Percentiles rank a stretch among this genome's conserved stretches.
phyloP scores from a whole-genome alignment of 2,888 invertebrate genomes.

The Agapetus fuscipes region DNA sequence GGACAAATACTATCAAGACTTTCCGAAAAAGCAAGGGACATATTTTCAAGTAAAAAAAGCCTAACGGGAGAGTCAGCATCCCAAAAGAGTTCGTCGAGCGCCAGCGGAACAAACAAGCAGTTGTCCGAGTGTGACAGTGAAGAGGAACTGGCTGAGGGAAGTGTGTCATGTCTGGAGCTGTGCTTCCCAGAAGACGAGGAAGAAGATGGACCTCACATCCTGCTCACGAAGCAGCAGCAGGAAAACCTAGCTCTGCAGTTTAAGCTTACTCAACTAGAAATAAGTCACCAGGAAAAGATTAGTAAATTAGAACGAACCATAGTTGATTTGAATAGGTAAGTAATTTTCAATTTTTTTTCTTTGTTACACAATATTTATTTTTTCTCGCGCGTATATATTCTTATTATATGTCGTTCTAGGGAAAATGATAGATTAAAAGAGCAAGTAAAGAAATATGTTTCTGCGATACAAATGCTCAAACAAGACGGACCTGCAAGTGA shows the following conservation, averaged over 20 bases:
- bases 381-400: neutral
- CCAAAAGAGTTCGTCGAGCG: constrained; percentile 34
- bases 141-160: constrained; percentile 31
- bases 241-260: constrained; percentile 44
- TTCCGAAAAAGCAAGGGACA: constrained; percentile 44
- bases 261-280: constrained; percentile 41
- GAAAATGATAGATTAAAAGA: constrained; percentile 79
- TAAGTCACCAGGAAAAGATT: constrained; percentile 38
- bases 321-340: constrained; percentile 53
- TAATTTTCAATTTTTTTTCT: neutral
- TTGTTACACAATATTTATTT: neutral
- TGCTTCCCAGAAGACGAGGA: constrained; percentile 40
- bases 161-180: constrained; percentile 40
- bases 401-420: constrained; percentile 32
- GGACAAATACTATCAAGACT: constrained; percentile 39
- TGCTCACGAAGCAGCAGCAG: constrained; percentile 39
- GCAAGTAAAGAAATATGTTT: constrained; percentile 76
- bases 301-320: constrained; percentile 45
- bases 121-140: constrained; percentile 34
- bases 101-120: constrained; percentile 38
- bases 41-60: constrained; percentile 40
- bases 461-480: constrained; percentile 78
- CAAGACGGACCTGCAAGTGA: constrained; percentile 45
- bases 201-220: constrained; percentile 29
- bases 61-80: constrained; percentile 33